A percentile compares a stretch with the other conserved stretches of the same genome.
Conservation (phyloP, 30 jellyfish, hydroid and myxozoan species). For the Mastigias papua region DNA sequence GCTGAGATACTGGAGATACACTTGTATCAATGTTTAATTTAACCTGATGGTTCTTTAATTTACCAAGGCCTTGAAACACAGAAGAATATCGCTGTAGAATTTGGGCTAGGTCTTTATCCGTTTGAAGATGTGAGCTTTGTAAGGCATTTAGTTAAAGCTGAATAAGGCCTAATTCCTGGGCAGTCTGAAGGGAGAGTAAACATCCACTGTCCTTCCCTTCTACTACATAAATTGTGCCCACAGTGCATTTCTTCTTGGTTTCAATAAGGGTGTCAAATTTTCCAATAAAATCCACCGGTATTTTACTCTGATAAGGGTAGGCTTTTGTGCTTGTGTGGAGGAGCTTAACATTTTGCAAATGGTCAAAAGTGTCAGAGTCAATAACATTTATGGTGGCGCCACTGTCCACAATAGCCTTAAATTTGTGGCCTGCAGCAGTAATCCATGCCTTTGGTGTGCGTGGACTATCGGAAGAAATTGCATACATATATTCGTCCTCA, state of each 20-base stretch:
- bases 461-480: constrained; percentile 27
- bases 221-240: constrained; percentile 47
- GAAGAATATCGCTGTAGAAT: constrained; percentile 5
- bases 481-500: constrained; percentile 29
- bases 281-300: constrained; percentile 32
- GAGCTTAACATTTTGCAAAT: constrained; percentile 2
- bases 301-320: constrained; percentile 8
- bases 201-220: constrained; percentile 54
- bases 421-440: constrained; percentile 33
- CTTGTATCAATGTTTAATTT: constrained; percentile 22
- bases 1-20: constrained; percentile 41
- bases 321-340: constrained; percentile 32
- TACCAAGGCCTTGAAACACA: constrained; percentile 43
- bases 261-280: constrained; percentile 29
- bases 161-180: constrained; percentile 30
- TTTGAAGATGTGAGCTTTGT: neutral
- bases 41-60: neutral
- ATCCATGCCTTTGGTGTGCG: constrained; percentile 45
- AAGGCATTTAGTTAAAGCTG: constrained; percentile 7
- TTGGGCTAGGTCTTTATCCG: neutral
- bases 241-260: constrained; percentile 12
- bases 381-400: constrained; percentile 61
- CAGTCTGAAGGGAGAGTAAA: constrained; percentile 32
- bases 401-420: constrained; percentile 39
- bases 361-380: constrained; percentile 6